phyloP scores from a whole-genome alignment of 1,140 invertebrate species.

The Gonatopus flavifemur region DNA sequence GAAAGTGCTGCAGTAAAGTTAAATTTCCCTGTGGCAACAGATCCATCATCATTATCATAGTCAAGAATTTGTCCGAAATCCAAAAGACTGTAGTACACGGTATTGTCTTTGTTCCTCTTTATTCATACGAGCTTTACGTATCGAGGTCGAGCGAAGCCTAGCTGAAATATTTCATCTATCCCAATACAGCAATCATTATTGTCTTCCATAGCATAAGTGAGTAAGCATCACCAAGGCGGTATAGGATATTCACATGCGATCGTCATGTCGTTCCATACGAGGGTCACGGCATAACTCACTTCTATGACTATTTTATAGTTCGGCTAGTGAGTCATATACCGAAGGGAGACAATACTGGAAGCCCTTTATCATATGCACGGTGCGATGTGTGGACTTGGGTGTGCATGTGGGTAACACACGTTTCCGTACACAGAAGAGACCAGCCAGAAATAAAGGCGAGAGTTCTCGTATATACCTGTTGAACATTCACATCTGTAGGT shows the following conservation, averaged over 20 bases:
- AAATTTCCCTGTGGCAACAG: too few relatives aligned
- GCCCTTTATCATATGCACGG: constrained; percentile 40
- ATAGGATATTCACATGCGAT: constrained; percentile 18
- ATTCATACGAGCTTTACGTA: too few relatives aligned
- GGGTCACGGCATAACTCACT: constrained; percentile 36
- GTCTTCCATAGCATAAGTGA: too few relatives aligned
- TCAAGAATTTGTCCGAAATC: too few relatives aligned
- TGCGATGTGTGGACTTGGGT: constrained; percentile 10
- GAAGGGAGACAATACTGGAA: constrained; percentile 40
- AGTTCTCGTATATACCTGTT: constrained; percentile 35
- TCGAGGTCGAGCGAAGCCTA: too few relatives aligned
- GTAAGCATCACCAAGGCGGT: too few relatives aligned
- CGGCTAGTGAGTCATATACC: constrained; percentile 40
- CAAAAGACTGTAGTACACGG: too few relatives aligned
- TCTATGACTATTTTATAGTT: constrained; percentile 47
- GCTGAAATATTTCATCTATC: too few relatives aligned
- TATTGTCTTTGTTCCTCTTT: too few relatives aligned
- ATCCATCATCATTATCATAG: too few relatives aligned
- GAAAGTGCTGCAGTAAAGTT: too few relatives aligned
- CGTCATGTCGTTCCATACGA: constrained; percentile 24
- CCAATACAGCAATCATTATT: too few relatives aligned
- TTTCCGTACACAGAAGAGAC: constrained; percentile 28
- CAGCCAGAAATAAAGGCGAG: constrained; percentile 4
- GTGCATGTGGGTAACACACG: constrained; percentile 9
- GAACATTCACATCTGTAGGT: constrained; percentile 24